Percentiles rank a stretch among this genome's conserved stretches.
phyloP scores from a whole-genome alignment of 2,113 vertebrate species.

The Bombycilla garrulus region DNA sequence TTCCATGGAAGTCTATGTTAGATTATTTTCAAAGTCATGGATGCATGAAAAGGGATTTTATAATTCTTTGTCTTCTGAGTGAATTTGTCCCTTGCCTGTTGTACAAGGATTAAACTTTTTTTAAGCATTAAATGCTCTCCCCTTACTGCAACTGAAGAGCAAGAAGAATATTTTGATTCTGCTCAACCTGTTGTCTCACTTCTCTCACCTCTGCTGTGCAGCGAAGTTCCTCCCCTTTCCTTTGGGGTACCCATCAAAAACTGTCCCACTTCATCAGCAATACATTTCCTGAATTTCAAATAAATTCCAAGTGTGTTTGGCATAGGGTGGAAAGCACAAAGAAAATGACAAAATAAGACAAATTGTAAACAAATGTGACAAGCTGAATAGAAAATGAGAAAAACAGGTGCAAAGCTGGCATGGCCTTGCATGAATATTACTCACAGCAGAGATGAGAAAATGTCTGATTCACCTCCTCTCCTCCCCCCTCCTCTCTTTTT shows the following conservation, averaged over 20 bases:
- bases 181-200: neutral
- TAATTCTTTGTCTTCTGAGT: neutral
- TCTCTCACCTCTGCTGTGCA: neutral
- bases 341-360: conserved; percentile 49
- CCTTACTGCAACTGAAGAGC: neutral
- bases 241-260: neutral
- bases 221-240: neutral
- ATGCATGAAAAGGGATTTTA: neutral
- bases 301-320: neutral
- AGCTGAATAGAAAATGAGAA: conserved; percentile 45
- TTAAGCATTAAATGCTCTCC: neutral
- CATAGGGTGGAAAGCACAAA: neutral
- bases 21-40: neutral
- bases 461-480: neutral
- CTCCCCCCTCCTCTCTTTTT: neutral
- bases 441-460: neutral
- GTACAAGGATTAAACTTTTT: neutral
- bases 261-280: neutral
- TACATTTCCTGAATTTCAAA: neutral
- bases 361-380: conserved; percentile 53
- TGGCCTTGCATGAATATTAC: conserved; percentile 24
- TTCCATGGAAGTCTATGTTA: neutral
- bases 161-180: neutral
- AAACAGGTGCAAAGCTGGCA: conserved; percentile 10
- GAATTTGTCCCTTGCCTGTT: neutral